Base-by-base conservation (phyloP, 2,797 vertebrate genomes). In the Enteromius radiatus region DNA sequence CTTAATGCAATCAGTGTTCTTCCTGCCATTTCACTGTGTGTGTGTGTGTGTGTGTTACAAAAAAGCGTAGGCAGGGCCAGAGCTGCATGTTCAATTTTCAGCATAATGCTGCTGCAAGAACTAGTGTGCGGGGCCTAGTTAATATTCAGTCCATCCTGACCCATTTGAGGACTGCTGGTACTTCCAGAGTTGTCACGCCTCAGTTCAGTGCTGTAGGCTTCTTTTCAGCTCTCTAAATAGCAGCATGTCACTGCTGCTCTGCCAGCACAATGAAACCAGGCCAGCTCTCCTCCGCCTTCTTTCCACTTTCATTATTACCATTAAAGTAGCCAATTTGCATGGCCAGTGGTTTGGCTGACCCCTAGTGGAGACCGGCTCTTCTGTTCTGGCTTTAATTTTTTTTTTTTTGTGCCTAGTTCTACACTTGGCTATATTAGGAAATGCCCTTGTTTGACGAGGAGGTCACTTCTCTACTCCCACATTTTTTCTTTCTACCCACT, bases 221-320 rank as follows among this genome's bases (percentile, higher is more conserved):
- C 85, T 78, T 68, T 89, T 90, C 84, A 81, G 85, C 86, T 87
- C 88, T 87, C 84, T 80, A 88, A 92, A 91, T 88, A 87, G 77
- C 84, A 88, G 88, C 84, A 71, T 84, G 84, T 85, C 81, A 80
- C 71, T 70, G 78, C 63, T 83, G 78, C 80, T 87, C 88, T 78
- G 78, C 84, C 76, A 68, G 49, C 74, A 78, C 68, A 80, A 85
- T 86, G 80, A 85, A 88, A 85, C 85, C 83, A 88, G 87, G 85
- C 84, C 86, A 87, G 81, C 64, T 82, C 73, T 86, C 83, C 75
- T 73, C 69, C 82, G 70, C 73, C 78, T 86, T 38, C 56, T 82
- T 38, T 79, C 71, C 80, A 83, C 88, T 84, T 79, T 76, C 82
- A 82, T 89, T 83, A 84, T 86, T 70, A 65, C 79, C 81, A 79